phyloP scores from a whole-genome alignment of 2,888 invertebrate genomes.

The Drosophila pegasa region DNA sequence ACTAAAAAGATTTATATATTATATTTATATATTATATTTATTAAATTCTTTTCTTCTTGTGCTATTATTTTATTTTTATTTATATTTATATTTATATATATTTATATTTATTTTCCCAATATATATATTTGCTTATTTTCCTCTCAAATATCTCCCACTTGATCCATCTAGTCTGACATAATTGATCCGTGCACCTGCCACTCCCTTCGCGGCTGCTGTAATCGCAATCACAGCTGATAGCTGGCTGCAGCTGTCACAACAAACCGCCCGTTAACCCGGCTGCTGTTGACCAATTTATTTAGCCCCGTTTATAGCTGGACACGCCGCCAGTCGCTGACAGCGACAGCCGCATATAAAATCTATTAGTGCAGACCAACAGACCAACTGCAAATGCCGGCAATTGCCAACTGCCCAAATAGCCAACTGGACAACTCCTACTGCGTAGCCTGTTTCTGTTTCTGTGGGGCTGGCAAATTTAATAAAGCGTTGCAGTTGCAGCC shows the following conservation, averaged over 20 bases:
- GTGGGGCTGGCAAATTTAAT: conserved; percentile 64
- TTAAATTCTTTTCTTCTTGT: too few species aligned
- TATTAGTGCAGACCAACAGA: conserved; percentile 59
- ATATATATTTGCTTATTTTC: too few species aligned
- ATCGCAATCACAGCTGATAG: conserved; percentile 41
- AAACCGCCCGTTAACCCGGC: conserved; percentile 55
- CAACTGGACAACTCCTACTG: conserved; percentile 28
- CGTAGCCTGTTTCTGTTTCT: conserved; percentile 40
- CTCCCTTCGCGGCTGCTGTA: conserved; percentile 5
- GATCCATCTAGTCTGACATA: neutral
- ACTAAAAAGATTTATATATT: too few species aligned
- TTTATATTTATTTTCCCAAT: too few species aligned
- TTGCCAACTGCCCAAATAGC: conserved; percentile 24
- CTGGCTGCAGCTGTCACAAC: conserved; percentile 65
- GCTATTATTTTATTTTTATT: too few species aligned
- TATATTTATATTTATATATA: too few species aligned
- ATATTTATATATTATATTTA: too few species aligned
- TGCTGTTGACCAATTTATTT: conserved; percentile 62
- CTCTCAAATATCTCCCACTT: too few species aligned
- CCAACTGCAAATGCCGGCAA: conserved; percentile 44
- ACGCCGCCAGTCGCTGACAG: conserved; percentile 60
- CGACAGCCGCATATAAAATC: conserved; percentile 77
- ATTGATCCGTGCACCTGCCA: conserved; percentile 15
- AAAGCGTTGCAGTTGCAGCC: conserved; percentile 34
- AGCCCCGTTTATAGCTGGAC: conserved; percentile 43